Evolutionary conservation across 2,797 vertebrate genomes (phyloP).

Genomic region (Amazona finschi): DNA sequence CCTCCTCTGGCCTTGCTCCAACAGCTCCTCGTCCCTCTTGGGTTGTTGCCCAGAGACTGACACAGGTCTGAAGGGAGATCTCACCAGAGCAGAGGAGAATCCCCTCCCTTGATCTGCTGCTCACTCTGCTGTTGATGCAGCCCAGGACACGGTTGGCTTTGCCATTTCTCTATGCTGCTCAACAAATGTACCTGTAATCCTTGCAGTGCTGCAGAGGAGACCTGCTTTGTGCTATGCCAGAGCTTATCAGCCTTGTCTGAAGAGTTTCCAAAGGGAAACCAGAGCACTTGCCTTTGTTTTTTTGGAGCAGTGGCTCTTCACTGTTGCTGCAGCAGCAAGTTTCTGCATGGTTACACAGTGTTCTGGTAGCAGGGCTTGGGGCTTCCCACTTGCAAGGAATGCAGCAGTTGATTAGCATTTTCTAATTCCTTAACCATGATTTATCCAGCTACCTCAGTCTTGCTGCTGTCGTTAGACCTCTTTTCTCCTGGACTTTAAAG

Average conservation of each 20-base stretch:
- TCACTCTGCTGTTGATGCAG: not conserved
- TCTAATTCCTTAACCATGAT: not conserved
- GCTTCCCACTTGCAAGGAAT: not conserved
- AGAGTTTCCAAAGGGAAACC: not conserved
- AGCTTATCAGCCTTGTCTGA: not conserved
- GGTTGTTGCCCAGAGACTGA: not conserved
- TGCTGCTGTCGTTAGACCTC: not conserved
- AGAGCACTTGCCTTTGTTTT: not conserved
- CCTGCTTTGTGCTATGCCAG: not conserved
- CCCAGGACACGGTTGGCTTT: not conserved
- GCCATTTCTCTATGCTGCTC: not conserved
- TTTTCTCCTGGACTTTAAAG: constrained; percentile 30
- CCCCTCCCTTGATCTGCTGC: not conserved
- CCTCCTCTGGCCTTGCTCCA: not conserved
- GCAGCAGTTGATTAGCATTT: not conserved
- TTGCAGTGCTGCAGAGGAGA: not conserved
- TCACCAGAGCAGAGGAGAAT: not conserved
- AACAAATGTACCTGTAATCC: not conserved
- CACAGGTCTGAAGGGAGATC: not conserved
- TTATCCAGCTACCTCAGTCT: not conserved
- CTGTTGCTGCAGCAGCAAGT: not conserved
- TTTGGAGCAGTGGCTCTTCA: not conserved
- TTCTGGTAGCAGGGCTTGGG: not conserved
- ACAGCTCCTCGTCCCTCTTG: not conserved
- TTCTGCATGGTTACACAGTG: not conserved